phyloP scores from a whole-genome alignment of 2,113 vertebrate species.

The Embiotoca jacksoni region DNA sequence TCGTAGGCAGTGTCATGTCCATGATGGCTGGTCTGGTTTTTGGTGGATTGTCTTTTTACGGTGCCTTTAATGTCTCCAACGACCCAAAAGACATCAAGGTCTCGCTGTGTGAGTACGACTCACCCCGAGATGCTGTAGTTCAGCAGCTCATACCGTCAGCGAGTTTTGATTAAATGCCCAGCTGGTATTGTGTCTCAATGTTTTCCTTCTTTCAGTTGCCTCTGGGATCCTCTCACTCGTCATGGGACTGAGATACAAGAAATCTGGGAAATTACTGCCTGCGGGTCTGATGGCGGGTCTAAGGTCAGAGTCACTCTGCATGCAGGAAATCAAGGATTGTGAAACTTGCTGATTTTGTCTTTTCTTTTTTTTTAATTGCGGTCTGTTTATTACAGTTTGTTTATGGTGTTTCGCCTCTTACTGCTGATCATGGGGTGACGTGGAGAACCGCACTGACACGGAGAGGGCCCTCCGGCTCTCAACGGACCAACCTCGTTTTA shows the following conservation, averaged over 20 bases:
- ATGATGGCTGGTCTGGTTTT: constrained; percentile 91
- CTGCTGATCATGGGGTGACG: constrained; percentile 72
- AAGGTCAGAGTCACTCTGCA: constrained; percentile 83
- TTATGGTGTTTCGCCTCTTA: constrained; percentile 92
- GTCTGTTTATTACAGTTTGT: constrained; percentile 83
- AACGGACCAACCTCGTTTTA: background rate
- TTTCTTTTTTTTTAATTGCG: constrained; percentile 13
- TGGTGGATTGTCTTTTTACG: constrained; percentile 89
- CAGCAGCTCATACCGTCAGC: no score
- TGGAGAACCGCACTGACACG: background rate
- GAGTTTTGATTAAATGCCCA: background rate
- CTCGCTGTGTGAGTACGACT: constrained; percentile 88
- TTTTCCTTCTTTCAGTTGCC: constrained; percentile 81
- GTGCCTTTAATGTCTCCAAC: constrained; percentile 87
- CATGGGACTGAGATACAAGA: constrained; percentile 95
- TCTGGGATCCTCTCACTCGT: constrained; percentile 87
- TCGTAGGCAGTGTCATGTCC: constrained; percentile 90
- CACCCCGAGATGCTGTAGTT: background rate
- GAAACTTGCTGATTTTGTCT: background rate
- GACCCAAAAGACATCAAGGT: constrained; percentile 89
- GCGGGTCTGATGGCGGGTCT: constrained; percentile 90
- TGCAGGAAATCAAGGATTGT: background rate
- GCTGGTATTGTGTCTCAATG: background rate
- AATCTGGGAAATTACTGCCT: constrained; percentile 93
- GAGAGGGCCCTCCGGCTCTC: background rate